Evolutionary conservation across 1,140 invertebrate species (phyloP), one percentile per base, ranked within the genome.

Genomic region (Drosophila nannoptera): DNA sequence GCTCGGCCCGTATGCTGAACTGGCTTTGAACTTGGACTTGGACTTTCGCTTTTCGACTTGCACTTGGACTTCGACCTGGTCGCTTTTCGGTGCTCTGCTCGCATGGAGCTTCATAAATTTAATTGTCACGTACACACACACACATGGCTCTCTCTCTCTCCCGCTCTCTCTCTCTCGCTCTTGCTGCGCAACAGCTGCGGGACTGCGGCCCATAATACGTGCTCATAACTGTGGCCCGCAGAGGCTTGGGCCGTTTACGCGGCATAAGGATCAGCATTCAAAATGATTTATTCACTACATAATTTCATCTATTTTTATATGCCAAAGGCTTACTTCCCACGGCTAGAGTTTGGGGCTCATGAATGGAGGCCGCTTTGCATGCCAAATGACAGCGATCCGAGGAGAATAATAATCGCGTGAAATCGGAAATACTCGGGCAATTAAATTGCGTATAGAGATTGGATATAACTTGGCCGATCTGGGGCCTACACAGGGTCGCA

Each of bases 261-360:
- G 55, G 67, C 58, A 67, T 62, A 50, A 59, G 46, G 54, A 48
- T 67, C 33, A 62, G 40, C 42, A 52, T 48, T 77, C 69, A 62
- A 83, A 83, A 84, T 83, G 73, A 83, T 84, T 84, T 80, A 80
- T 83, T 80, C 71, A 73, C 52, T 80, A 60, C 70, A 77, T 77
- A 80, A 84, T 83, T 80, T 86, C 69, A 84, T 76, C 73, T 80
- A 74, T 84, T 83, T 72, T 61, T 72, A 61, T 55, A 56, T 60
- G 48, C n/a, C 40, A 43, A n/a, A 43, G 35, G 6, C 6, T 7
- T 36, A 36, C 35, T 36, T 9, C 4, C 6, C 35, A 36, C 35
- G 35, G 22, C 22, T 22, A 22, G 22, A 22, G n/a, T 22, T 22
- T 22, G 22, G 22, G 22, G 22, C 22, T 22, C 22, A 3, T 22